These are phyloP conservation scores for Koerneria pararmatus DNA, from an alignment of 2,888 invertebrate species.

Conservation along the genomic window DNA sequence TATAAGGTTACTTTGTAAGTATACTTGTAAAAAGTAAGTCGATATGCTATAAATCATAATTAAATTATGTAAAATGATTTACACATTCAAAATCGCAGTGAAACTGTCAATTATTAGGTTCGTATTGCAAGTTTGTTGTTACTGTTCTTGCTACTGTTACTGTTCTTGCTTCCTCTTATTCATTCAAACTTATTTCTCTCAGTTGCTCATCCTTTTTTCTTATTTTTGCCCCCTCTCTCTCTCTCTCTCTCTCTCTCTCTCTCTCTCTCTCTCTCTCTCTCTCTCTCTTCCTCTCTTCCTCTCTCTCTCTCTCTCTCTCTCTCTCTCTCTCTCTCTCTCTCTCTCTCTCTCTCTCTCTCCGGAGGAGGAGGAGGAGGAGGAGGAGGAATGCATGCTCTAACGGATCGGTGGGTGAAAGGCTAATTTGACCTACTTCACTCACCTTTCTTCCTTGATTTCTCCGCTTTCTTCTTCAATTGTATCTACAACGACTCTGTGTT, in stretches of 20 bases:
- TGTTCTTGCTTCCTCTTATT: too few species aligned
- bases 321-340: constrained; percentile 20
- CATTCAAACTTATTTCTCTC: not conserved
- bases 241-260: constrained; percentile 26
- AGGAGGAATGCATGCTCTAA: too few species aligned
- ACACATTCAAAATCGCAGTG: too few species aligned
- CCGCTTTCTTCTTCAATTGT: not conserved
- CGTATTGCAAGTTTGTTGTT: too few species aligned
- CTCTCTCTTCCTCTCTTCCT: constrained; percentile 11
- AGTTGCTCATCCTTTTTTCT: constrained; percentile 1
- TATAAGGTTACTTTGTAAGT: too few species aligned
- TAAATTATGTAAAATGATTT: too few species aligned
- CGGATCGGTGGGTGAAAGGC: not conserved
- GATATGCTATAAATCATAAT: too few species aligned
- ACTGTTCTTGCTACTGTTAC: too few species aligned
- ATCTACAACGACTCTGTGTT: not conserved
- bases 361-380: too few species aligned
- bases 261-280: constrained; percentile 6
- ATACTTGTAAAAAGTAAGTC: too few species aligned
- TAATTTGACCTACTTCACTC: not conserved
- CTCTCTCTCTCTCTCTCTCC: not conserved
- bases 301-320: not conserved
- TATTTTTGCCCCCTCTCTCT: not conserved
- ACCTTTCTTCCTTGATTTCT: not conserved
- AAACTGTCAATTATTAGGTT: too few species aligned